These are phyloP conservation scores for Amblyjoppa proteus DNA, from an alignment of 2,888 invertebrate genomes.

Conservation along the genomic window DNA sequence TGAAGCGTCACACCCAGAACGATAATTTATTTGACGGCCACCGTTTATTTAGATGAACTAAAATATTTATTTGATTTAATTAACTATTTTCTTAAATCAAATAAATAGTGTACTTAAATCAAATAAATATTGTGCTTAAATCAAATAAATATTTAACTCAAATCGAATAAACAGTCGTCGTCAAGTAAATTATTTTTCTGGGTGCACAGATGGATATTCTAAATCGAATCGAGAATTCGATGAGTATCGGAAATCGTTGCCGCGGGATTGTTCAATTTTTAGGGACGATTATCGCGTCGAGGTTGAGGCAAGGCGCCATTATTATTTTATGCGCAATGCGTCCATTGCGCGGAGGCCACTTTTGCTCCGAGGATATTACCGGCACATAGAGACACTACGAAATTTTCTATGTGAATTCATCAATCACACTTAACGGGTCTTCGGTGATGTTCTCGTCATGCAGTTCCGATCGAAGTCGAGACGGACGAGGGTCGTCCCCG, in stretches of 20 bases:
- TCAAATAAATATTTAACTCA: too few relatives aligned
- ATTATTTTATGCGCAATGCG: constrained; percentile 34
- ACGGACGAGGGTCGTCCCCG: constrained; percentile 27
- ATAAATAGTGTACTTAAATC: too few relatives aligned
- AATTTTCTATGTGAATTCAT: constrained; percentile 48
- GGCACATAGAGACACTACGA: constrained; percentile 3
- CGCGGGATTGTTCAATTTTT: constrained; percentile 2
- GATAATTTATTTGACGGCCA: too few relatives aligned
- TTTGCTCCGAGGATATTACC: constrained; percentile 29
- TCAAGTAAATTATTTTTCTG: too few relatives aligned
- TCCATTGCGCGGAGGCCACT: constrained; percentile 12
- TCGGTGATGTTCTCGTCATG: constrained; percentile 47
- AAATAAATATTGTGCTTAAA: too few relatives aligned
- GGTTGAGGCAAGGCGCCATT: not conserved
- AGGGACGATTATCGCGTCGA: not conserved
- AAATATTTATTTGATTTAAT: too few relatives aligned
- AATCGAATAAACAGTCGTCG: too few relatives aligned
- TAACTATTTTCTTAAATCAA: too few relatives aligned
- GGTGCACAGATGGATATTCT: not conserved
- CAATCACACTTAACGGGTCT: constrained; percentile 63
- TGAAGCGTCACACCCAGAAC: not conserved
- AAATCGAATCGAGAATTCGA: not conserved
- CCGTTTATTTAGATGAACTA: too few relatives aligned
- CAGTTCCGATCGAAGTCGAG: constrained; percentile 38
- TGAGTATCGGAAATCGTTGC: constrained; percentile 3